Evolutionary conservation across 2,888 invertebrate genomes (phyloP).

Genomic region (Rhamnusium bicolor): DNA sequence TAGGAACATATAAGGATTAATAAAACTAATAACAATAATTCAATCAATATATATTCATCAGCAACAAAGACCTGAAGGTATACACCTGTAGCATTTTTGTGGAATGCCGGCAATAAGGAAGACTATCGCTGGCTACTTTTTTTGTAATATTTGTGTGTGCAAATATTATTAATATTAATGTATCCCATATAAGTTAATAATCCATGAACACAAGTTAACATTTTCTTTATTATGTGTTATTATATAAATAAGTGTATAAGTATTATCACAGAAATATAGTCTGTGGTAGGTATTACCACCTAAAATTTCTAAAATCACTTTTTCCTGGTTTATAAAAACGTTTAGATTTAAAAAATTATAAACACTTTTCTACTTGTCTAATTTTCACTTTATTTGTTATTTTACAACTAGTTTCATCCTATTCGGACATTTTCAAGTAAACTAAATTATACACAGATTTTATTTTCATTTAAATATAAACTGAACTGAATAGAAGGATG

Average conservation of each 20-base stretch:
- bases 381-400: no score
- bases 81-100: slow-evolving; percentile 7
- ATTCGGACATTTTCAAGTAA: no score
- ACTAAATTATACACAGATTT: no score
- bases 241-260: background rate
- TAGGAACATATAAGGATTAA: background rate
- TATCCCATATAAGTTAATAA: slow-evolving; percentile 22
- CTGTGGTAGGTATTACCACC: no score
- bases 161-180: background rate
- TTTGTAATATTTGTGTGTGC: background rate
- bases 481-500: no score
- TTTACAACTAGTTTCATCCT: no score
- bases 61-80: background rate
- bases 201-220: background rate
- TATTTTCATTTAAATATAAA: no score
- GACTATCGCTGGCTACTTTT: background rate
- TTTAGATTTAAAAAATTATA: no score
- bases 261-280: no score
- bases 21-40: background rate
- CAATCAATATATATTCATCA: background rate
- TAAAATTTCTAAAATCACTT: background rate
- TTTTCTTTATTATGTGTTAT: slow-evolving; percentile 20
- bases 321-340: background rate
- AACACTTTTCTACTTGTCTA: no score
- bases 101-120: slow-evolving; percentile 9